Percentiles rank a stretch among this genome's conserved stretches.
These are phyloP conservation scores for Leptopilina myrica DNA, from an alignment of 2,888 invertebrate species.

Conservation along the genomic window DNA sequence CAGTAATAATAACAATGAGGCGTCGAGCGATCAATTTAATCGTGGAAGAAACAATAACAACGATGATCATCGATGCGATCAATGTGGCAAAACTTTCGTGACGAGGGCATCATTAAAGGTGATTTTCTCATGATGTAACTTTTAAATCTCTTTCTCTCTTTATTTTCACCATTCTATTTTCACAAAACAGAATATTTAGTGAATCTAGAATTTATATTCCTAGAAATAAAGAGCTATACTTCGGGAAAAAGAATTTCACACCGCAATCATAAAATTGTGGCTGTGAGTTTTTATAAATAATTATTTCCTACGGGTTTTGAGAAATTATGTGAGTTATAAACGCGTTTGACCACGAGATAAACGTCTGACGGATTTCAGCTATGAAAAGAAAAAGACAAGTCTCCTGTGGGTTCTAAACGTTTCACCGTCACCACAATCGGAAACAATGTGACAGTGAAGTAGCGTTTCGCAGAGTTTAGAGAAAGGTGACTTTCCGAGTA, in stretches of 20 bases:
- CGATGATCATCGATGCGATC: slow-evolving; percentile 71
- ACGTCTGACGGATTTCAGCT: slow-evolving; percentile 14
- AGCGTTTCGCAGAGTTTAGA: slow-evolving; percentile 16
- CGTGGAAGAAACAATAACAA: slow-evolving; percentile 33
- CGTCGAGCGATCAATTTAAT: slow-evolving; percentile 50
- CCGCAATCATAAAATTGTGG: slow-evolving; percentile 15
- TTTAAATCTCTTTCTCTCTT: neutral
- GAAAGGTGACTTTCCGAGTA: slow-evolving; percentile 33
- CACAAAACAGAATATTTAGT: no score
- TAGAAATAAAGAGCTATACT: no score
- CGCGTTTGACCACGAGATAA: neutral
- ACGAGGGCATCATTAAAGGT: slow-evolving; percentile 75
- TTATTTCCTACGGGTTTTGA: slow-evolving; percentile 5
- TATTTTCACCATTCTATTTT: no score
- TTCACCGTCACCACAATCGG: slow-evolving; percentile 25
- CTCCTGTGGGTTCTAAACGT: slow-evolving; percentile 23
- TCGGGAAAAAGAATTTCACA: neutral
- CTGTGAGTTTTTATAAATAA: neutral
- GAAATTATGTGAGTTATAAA: neutral
- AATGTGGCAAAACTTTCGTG: slow-evolving; percentile 74
- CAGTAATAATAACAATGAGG: slow-evolving; percentile 43
- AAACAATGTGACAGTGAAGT: slow-evolving; percentile 36
- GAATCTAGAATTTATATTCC: no score
- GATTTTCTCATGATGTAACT: neutral
- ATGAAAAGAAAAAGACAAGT: slow-evolving; percentile 6